Conservation (phyloP, 2,888 invertebrate species). For the Encarsia formosa region DNA sequence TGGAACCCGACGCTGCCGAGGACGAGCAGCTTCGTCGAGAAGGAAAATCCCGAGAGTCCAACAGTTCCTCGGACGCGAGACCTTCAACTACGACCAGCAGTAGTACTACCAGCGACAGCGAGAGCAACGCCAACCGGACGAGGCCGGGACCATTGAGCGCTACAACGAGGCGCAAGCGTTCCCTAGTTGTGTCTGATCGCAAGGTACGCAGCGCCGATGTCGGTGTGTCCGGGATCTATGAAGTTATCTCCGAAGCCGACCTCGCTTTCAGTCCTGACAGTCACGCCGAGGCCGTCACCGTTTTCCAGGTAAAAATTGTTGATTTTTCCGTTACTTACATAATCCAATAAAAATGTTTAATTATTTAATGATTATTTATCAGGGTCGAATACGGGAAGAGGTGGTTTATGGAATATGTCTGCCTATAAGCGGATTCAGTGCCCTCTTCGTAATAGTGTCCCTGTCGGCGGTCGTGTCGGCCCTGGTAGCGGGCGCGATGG, state of each 20-base stretch:
- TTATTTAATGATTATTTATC: neutral
- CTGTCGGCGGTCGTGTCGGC: conserved; percentile 85
- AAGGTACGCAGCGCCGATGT: conserved; percentile 81
- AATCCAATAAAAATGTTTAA: neutral
- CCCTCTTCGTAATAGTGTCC: conserved; percentile 81
- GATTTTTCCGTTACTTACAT: neutral
- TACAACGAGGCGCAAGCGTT: conserved; percentile 58
- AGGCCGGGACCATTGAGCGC: conserved; percentile 48
- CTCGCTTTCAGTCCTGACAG: conserved; percentile 82
- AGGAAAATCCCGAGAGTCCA: conserved; percentile 7
- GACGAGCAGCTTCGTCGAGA: conserved; percentile 1
- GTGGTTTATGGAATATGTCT: conserved; percentile 89
- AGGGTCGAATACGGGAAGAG: conserved; percentile 81
- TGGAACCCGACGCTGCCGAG: conserved; percentile 46
- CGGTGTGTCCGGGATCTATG: conserved; percentile 84
- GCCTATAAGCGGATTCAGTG: conserved; percentile 84
- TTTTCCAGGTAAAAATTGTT: conserved; percentile 60
- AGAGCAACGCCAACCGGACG: conserved; percentile 54
- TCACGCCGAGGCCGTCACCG: conserved; percentile 76
- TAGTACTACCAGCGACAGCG: neutral
- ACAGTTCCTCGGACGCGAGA: neutral
- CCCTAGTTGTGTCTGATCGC: conserved; percentile 64
- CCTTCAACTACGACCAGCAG: neutral
- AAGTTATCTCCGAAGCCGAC: conserved; percentile 88
- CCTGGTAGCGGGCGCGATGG: conserved; percentile 75